Evolutionary conservation across 2,113 vertebrate genomes (phyloP), one percentile per base, ranked within the genome.

Genomic region (Ptilorrhoa leucosticta): DNA sequence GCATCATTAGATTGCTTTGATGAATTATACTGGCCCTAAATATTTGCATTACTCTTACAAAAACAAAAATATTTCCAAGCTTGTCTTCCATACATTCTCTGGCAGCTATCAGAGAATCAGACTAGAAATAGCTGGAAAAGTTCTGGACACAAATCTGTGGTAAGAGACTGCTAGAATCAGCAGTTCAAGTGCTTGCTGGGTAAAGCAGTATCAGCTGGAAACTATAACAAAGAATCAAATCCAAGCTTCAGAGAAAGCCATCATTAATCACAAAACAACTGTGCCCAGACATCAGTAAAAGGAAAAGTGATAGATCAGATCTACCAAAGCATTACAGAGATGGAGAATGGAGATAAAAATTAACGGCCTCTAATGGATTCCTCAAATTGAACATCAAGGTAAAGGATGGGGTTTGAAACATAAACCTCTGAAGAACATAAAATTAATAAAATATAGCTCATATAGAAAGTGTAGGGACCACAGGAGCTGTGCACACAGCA

Each of bases 261-360:
- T 56, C 87, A 50, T 91, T 79, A 94, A 91, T 94, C 83, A 94
- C 60, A 56, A 60, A 78, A 70, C 15, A 95, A 92, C 80, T 35
- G 35, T 66, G 73, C 53, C 48, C 72, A 95, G 61, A 45, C 77
- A 93, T 8, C 26, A 48, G 61, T 61, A 79, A 95, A 91, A 77
- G 39, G 44, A 16, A 81, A 81, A 82, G 57, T 23, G 53, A 94
- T 60, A 61, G 69, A 92, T 91, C 47, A 76, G 69, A 57, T 65
- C 54, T 81, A 73, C 60, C 30, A 71, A 58, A 23, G 28, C 44
- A 40, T 87, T 82, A 84, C 6, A 15, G 42, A 84, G 84, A 91
- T 60, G 56, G 61, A 81, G 51, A 87, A 66, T 2, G 10, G 33
- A 93, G 39, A 92, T 61, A 75, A 87, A 95, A 97, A 84, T 72